Percentiles rank a stretch among this genome's conserved stretches.
phyloP scores from a whole-genome alignment of 2,888 invertebrate species.

The Leistus spinibarbis region DNA sequence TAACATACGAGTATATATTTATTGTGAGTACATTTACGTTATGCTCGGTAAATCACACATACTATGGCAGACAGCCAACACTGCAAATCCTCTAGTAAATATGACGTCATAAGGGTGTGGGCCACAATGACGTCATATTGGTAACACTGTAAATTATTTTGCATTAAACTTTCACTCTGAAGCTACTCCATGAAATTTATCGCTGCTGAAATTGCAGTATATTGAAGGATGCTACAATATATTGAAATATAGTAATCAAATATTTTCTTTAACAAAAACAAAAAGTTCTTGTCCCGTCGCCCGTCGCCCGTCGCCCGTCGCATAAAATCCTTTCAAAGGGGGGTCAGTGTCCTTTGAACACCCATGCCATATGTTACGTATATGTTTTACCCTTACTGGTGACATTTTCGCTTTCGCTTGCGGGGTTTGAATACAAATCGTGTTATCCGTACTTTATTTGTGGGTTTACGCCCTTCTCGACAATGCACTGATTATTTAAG shows the following conservation, averaged over 20 bases:
- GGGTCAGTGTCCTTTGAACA: not conserved
- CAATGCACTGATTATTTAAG: not conserved
- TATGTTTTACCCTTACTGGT: not conserved
- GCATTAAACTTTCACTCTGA: not conserved
- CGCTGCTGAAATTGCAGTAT: not conserved
- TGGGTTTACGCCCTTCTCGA: not conserved
- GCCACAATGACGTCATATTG: not conserved
- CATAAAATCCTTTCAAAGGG: too few relatives aligned
- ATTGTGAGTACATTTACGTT: not conserved
- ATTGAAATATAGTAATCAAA: too few relatives aligned
- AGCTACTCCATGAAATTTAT: not conserved
- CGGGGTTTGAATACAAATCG: not conserved
- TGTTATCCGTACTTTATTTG: not conserved
- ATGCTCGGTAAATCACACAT: not conserved
- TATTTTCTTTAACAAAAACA: too few relatives aligned
- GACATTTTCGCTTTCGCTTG: not conserved
- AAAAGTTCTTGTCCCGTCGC: too few relatives aligned
- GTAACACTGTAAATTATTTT: conserved; percentile 1
- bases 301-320: too few relatives aligned
- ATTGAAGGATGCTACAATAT: not conserved
- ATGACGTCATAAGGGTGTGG: conserved; percentile 34
- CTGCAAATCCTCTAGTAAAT: conserved; percentile 21
- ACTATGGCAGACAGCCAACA: conserved; percentile 9
- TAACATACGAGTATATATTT: too few relatives aligned
- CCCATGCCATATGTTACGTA: not conserved